These are phyloP conservation scores for Microplitis mediator DNA, from an alignment of 1,140 invertebrate species.

Conservation along the genomic window DNA sequence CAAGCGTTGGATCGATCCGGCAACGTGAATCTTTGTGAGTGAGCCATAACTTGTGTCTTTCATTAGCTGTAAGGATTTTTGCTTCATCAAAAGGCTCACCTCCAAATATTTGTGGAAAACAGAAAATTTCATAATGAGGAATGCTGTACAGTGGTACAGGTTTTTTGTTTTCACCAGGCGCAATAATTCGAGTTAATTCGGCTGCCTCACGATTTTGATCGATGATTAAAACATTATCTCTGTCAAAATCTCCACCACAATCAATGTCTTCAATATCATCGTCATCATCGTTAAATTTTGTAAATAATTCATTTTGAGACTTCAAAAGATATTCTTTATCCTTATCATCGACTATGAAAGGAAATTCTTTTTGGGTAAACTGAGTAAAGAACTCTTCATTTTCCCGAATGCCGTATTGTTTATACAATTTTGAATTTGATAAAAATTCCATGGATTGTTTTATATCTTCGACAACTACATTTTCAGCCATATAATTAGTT, in stretches of 20 bases:
- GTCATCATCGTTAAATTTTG: neutral
- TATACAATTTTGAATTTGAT: neutral
- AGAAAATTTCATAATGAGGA: neutral
- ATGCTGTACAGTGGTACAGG: neutral
- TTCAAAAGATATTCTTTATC: neutral
- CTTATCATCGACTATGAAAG: neutral
- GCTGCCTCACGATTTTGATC: neutral
- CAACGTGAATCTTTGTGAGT: neutral
- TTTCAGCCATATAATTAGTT: neutral
- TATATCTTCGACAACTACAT: neutral
- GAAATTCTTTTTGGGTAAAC: neutral
- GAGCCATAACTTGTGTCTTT: neutral
- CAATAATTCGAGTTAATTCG: neutral
- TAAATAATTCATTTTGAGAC: neutral
- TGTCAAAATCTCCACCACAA: neutral
- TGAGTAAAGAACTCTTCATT: neutral
- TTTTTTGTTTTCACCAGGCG: neutral
- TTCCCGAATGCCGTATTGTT: neutral
- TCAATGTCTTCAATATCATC: neutral
- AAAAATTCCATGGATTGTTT: neutral
- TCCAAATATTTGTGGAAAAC: conserved; percentile 1
- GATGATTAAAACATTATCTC: neutral
- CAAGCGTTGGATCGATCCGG: neutral
- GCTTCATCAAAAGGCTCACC: conserved; percentile 1
- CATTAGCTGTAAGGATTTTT: neutral